Evolutionary conservation across 2,888 invertebrate genomes (phyloP), one percentile per base, ranked within the genome.

Genomic region (Aromia moschata): DNA sequence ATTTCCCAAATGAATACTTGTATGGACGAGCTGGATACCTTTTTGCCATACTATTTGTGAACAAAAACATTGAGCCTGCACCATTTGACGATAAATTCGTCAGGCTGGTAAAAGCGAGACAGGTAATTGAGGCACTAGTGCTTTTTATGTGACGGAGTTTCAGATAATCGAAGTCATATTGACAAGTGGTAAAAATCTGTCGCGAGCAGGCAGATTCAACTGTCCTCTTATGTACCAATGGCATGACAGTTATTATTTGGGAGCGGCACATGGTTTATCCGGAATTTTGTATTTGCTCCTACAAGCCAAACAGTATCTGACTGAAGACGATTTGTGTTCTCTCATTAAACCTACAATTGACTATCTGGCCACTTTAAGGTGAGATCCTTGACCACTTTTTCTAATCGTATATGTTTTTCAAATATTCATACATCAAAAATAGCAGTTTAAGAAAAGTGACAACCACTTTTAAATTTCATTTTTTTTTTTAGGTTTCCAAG

Each of bases 221-320:
- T 84, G 85, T 64, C 91, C 93, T 0, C 81, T 96, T 36, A 87
- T 92, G 85, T 96, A 90, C 82, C 84, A 89, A 72, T 96, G 95
- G 94, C 94, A 96, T 80, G 89, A 88, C 33, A 91, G 89, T 76
- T 84, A 89, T 74, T 96, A 96, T 77, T 81, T 93, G 46, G 96
- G 96, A 12, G 95, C 92, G 37, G 96, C 96, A 43, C 96, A 96
- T 83, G 96, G 96, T 14, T 81, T 93, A 66, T 87, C 90, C 61
- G 96, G 96, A 3, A 95, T 97, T 73, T 79, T 94, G 14, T 93
- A 90, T 75, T 82, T 92, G 60, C 80, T 96, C n/a, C 80, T 96
- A 66, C 89, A 91, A 85, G 92, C 91, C 74, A 73, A 77, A 45
- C 74, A 83, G 55, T 85, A 85, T 73, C 80, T 90, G 15, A 84